Evolutionary conservation across 2,113 vertebrate genomes (phyloP).

Genomic region (Raphicerus campestris): DNA sequence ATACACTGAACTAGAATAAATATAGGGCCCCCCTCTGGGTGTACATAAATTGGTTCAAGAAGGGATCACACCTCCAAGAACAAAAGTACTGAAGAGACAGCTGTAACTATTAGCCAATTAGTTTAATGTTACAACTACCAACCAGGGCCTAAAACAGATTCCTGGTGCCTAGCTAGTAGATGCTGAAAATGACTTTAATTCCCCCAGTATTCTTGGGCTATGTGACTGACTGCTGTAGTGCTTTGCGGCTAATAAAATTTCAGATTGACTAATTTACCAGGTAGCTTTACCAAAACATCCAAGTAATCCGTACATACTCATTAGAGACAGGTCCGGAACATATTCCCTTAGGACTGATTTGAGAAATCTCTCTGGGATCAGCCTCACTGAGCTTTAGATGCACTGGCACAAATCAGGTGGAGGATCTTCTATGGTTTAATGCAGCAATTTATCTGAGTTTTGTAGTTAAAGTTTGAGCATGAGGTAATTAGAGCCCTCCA

Average conservation of each 20-base stretch:
- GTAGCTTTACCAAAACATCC: constrained; percentile 80
- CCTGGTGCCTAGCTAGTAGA: constrained; percentile 73
- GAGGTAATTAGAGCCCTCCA: constrained; percentile 78
- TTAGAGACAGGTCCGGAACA: constrained; percentile 69
- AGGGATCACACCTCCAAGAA: constrained; percentile 69
- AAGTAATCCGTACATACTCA: constrained; percentile 74
- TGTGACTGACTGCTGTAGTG: constrained; percentile 52
- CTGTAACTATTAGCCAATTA: constrained; percentile 79
- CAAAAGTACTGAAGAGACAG: constrained; percentile 71
- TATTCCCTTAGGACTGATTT: constrained; percentile 66
- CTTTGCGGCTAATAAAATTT: constrained; percentile 78
- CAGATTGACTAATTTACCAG: constrained; percentile 77
- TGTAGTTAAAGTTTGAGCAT: constrained; percentile 79
- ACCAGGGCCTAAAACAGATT: constrained; percentile 59
- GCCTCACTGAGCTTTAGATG: constrained; percentile 74
- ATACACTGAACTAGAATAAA: constrained; percentile 71
- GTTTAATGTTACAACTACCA: constrained; percentile 73
- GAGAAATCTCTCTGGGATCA: constrained; percentile 68
- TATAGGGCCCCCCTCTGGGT: constrained; percentile 70
- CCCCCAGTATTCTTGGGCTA: constrained; percentile 65
- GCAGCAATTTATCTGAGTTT: constrained; percentile 77
- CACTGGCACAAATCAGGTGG: constrained; percentile 66
- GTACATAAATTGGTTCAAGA: constrained; percentile 76
- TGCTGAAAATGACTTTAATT: constrained; percentile 62
- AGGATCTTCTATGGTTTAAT: constrained; percentile 75